Evolutionary conservation across 2,797 vertebrate genomes (phyloP).

Genomic region (Cheirogaleus major): DNA sequence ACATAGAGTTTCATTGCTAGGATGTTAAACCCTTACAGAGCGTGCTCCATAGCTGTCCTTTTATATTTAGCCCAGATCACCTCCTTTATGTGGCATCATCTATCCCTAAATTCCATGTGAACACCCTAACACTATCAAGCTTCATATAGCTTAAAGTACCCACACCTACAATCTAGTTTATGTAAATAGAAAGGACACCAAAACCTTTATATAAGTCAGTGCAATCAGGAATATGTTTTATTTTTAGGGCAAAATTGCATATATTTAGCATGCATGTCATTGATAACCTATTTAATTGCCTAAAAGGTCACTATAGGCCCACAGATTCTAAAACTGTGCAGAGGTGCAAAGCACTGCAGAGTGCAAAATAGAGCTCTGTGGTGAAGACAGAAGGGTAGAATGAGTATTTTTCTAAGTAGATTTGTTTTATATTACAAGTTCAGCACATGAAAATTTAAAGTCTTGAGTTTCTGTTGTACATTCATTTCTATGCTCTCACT

Average conservation of each 20-base stretch:
- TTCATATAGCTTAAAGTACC: not conserved
- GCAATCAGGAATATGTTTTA: not conserved
- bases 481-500: not conserved
- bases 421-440: slow-evolving; percentile 53
- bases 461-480: not conserved
- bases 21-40: not conserved
- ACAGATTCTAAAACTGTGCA: slow-evolving; percentile 41
- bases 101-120: not conserved
- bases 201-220: not conserved
- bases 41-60: not conserved
- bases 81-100: not conserved
- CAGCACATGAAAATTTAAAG: slow-evolving; percentile 21
- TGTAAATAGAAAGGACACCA: not conserved
- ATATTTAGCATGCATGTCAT: not conserved
- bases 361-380: not conserved
- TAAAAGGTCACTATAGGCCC: not conserved
- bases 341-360: not conserved
- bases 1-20: not conserved
- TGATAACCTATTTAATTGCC: not conserved
- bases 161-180: not conserved
- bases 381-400: not conserved
- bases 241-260: not conserved
- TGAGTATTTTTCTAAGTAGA: slow-evolving; percentile 61
- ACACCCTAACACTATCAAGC: not conserved
- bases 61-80: not conserved